Conservation (phyloP, 2,113 vertebrate species). For the Chaenocephalus aceratus region DNA sequence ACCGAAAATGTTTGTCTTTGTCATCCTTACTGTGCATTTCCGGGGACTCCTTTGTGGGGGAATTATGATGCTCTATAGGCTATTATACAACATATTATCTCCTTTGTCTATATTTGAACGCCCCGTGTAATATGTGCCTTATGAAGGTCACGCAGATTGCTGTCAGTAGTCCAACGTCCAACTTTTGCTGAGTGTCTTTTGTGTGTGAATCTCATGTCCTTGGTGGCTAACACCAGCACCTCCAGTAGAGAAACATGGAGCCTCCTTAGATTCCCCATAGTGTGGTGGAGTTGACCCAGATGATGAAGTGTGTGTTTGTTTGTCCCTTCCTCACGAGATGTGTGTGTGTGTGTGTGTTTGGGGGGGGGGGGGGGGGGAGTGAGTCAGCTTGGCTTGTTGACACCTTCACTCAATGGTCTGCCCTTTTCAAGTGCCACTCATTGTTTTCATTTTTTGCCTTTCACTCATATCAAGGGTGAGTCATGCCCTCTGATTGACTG, state of each 20-base stretch:
- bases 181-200: conserved; percentile 59
- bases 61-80: background rate
- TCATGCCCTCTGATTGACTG: background rate
- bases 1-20: conserved; percentile 41
- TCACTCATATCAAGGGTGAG: conserved; percentile 12
- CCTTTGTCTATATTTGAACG: background rate
- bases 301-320: conserved; percentile 67
- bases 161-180: conserved; percentile 33
- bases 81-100: background rate
- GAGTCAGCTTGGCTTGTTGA: conserved; percentile 70
- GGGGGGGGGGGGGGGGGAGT: conserved; percentile 18
- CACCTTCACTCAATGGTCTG: conserved; percentile 64
- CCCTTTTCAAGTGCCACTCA: conserved; percentile 57
- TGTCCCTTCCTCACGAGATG: conserved; percentile 32
- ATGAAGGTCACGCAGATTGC: conserved; percentile 44
- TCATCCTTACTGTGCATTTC: conserved; percentile 45
- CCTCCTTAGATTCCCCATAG: conserved; percentile 43
- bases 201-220: conserved; percentile 57
- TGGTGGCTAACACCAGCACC: conserved; percentile 36
- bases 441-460: conserved; percentile 13
- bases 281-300: conserved; percentile 68
- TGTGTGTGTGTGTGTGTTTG: conserved; percentile 17
- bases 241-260: conserved; percentile 44
- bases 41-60: conserved; percentile 43
- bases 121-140: conserved; percentile 23